Evolutionary conservation across 1,140 invertebrate genomes (phyloP).

Genomic region (Drosophila malerkotliana): DNA sequence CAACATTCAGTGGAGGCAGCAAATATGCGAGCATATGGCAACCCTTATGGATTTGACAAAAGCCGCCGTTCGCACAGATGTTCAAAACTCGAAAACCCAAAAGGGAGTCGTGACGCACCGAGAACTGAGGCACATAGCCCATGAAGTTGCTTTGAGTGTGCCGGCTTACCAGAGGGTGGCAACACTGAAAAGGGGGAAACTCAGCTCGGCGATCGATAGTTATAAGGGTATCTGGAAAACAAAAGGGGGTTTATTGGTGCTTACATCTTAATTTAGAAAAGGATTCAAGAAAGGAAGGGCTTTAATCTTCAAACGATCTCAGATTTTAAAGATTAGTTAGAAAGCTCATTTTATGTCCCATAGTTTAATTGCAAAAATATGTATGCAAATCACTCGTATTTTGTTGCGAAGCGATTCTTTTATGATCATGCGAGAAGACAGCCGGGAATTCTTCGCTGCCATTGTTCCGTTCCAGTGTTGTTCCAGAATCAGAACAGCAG

Average conservation of each 20-base stretch:
- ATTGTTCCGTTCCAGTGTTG: conserved; percentile 27
- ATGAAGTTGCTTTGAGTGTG: conserved; percentile 1
- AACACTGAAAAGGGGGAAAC: conserved; percentile 52
- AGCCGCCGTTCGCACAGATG: conserved; percentile 45
- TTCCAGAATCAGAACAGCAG: conserved; percentile 37
- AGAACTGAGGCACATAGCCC: neutral
- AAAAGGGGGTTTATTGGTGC: neutral
- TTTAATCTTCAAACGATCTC: neutral
- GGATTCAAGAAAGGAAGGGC: neutral
- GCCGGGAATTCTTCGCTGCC: conserved; percentile 19
- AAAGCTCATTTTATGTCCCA: neutral
- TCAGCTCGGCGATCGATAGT: conserved; percentile 25
- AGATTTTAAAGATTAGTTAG: neutral
- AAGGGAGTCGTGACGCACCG: conserved; percentile 16
- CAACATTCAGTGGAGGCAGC: conserved; percentile 3
- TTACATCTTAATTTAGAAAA: neutral
- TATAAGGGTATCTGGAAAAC: neutral
- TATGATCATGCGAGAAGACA: neutral
- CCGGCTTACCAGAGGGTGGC: conserved; percentile 50
- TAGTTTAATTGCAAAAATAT: neutral
- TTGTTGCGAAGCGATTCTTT: neutral
- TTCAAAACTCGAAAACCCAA: conserved; percentile 30
- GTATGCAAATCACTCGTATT: neutral
- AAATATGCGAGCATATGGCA: conserved; percentile 78
- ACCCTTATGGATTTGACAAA: conserved; percentile 71